Percentiles rank a stretch among this genome's conserved stretches.
Conservation (phyloP, 2,797 vertebrate species). For the Threskiornis aethiopicus region DNA sequence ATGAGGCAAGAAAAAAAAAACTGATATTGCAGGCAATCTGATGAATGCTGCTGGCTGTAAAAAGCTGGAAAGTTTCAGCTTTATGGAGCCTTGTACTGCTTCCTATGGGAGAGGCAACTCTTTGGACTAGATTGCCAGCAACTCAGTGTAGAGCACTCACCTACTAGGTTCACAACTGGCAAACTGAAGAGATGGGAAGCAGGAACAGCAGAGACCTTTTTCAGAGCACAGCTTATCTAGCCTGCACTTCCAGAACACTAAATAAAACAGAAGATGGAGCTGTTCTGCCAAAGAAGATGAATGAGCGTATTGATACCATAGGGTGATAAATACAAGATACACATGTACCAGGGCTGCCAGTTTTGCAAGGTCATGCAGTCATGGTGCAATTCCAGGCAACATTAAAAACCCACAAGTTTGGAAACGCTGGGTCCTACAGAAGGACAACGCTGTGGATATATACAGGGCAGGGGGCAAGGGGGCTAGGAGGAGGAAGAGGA, state of each 20-base stretch:
- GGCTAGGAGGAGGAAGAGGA: not conserved
- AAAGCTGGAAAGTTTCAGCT: not conserved
- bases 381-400: not conserved
- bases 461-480: not conserved
- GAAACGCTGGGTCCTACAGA: not conserved
- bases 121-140: not conserved
- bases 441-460: not conserved
- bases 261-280: constrained; percentile 72
- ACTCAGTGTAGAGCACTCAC: rapidly evolving
- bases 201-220: not conserved
- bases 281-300: constrained; percentile 65
- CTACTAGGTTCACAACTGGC: not conserved
- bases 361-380: not conserved
- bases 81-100: not conserved
- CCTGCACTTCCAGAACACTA: constrained; percentile 19
- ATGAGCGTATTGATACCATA: constrained; percentile 32
- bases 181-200: not conserved
- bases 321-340: not conserved
- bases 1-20: not conserved
- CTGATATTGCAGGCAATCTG: not conserved
- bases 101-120: not conserved
- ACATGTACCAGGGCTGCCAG: not conserved
- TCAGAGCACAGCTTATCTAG: not conserved
- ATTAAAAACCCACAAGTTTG: not conserved
- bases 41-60: not conserved